Conservation (phyloP, 1,140 invertebrate genomes). For the Vanessa tameamea region DNA sequence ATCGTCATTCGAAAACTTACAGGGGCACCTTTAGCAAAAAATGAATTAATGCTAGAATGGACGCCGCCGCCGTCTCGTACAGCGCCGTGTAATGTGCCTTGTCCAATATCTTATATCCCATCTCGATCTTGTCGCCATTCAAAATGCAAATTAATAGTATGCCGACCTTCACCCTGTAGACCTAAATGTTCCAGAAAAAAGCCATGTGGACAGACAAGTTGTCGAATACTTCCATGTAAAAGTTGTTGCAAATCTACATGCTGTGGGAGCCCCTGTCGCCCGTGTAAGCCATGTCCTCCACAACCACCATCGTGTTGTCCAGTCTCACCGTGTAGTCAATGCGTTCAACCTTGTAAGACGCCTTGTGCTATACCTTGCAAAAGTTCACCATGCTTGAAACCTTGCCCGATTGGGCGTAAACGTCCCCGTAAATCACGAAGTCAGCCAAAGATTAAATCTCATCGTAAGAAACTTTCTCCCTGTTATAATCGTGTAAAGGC, state of each 20-base stretch:
- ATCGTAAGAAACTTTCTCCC: slow-evolving; percentile 58
- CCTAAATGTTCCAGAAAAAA: slow-evolving; percentile 53
- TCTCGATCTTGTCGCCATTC: slow-evolving; percentile 46
- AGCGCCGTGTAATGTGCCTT: slow-evolving; percentile 49
- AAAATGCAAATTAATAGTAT: slow-evolving; percentile 59
- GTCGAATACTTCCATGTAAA: slow-evolving; percentile 40
- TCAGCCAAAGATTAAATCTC: slow-evolving; percentile 58
- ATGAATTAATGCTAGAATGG: slow-evolving; percentile 75
- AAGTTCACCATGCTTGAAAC: slow-evolving; percentile 58
- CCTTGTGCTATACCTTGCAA: slow-evolving; percentile 44
- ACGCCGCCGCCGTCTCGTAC: slow-evolving; percentile 60
- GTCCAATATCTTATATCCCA: slow-evolving; percentile 41
- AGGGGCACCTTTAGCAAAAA: slow-evolving; percentile 68
- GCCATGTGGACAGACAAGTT: slow-evolving; percentile 36
- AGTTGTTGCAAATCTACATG: slow-evolving; percentile 46
- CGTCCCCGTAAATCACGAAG: slow-evolving; percentile 49
- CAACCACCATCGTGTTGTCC: slow-evolving; percentile 24
- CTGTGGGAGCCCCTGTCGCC: slow-evolving; percentile 40
- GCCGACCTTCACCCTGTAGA: slow-evolving; percentile 48
- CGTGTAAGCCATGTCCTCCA: slow-evolving; percentile 37
- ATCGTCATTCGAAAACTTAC: slow-evolving; percentile 64
- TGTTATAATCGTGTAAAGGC: slow-evolving; percentile 55
- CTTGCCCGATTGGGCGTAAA: slow-evolving; percentile 58
- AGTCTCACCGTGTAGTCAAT: slow-evolving; percentile 36
- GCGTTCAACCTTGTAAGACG: slow-evolving; percentile 30